phyloP scores from a whole-genome alignment of 2,797 vertebrate genomes.

The Buceros bicornis region DNA sequence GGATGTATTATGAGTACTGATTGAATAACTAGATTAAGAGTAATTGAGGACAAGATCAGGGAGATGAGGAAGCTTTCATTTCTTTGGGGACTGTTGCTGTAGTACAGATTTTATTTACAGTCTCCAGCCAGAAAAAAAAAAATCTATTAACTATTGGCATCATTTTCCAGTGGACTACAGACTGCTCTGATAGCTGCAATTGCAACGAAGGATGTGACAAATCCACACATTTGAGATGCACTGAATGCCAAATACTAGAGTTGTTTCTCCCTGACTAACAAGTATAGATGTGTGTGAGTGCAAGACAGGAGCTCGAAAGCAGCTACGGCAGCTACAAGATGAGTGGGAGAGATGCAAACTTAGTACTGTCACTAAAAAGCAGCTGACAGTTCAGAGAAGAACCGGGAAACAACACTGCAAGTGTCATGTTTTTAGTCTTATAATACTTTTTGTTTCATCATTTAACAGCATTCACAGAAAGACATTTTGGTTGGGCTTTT shows the following conservation, averaged over 20 bases:
- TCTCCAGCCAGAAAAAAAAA: background rate
- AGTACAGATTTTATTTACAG: background rate
- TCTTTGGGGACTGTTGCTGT: background rate
- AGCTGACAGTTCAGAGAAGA: background rate
- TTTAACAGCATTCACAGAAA: slow-evolving; percentile 3
- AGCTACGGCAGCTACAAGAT: background rate
- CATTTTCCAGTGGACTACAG: background rate
- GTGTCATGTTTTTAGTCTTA: background rate
- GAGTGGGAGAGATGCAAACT: background rate
- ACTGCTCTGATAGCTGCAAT: background rate
- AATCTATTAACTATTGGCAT: background rate
- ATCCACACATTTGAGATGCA: background rate
- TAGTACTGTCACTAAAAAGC: background rate
- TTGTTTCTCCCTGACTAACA: background rate
- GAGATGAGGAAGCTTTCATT: background rate
- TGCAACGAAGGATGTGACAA: background rate
- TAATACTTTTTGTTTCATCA: background rate
- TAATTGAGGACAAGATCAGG: background rate
- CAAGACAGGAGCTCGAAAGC: background rate
- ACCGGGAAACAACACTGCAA: background rate
- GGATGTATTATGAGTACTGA: background rate
- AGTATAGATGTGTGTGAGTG: background rate
- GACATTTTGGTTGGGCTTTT: background rate
- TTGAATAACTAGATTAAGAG: background rate
- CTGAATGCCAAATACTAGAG: background rate